Evolutionary conservation across 2,113 vertebrate genomes (phyloP).

Genomic region (Pelusios castaneus): DNA sequence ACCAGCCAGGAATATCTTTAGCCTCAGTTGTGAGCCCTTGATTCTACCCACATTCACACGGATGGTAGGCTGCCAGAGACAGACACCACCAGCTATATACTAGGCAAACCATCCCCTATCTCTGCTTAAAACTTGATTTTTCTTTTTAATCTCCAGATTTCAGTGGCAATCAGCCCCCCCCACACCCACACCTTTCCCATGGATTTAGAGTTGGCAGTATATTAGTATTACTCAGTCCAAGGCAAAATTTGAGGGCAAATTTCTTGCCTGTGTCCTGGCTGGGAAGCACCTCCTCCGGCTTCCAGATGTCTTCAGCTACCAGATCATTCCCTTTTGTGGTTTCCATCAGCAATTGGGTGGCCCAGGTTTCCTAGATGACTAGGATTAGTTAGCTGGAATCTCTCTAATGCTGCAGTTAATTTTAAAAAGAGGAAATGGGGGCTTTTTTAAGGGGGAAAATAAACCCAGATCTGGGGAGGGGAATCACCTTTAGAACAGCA

Average conservation of each 20-base stretch:
- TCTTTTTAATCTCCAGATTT: not conserved
- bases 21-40: too few relatives aligned
- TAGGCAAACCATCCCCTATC: not conserved
- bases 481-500: not conserved
- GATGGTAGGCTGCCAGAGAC: not conserved
- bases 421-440: too few relatives aligned
- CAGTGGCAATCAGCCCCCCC: too few relatives aligned
- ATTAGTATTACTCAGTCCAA: not conserved
- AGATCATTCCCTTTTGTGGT: too few relatives aligned
- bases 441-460: not conserved
- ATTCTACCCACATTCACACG: not conserved
- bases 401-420: too few relatives aligned
- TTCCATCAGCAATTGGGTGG: too few relatives aligned
- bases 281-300: not conserved
- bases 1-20: too few relatives aligned
- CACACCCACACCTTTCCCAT: not conserved
- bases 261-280: not conserved
- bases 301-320: not conserved
- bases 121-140: not conserved
- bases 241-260: not conserved
- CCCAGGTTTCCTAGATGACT: too few relatives aligned
- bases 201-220: not conserved
- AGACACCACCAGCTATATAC: too few relatives aligned
- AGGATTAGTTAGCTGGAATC: too few relatives aligned
- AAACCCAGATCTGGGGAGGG: accelerated